phyloP scores from a whole-genome alignment of 2,113 vertebrate genomes.

The Rhizomys pruinosus region DNA sequence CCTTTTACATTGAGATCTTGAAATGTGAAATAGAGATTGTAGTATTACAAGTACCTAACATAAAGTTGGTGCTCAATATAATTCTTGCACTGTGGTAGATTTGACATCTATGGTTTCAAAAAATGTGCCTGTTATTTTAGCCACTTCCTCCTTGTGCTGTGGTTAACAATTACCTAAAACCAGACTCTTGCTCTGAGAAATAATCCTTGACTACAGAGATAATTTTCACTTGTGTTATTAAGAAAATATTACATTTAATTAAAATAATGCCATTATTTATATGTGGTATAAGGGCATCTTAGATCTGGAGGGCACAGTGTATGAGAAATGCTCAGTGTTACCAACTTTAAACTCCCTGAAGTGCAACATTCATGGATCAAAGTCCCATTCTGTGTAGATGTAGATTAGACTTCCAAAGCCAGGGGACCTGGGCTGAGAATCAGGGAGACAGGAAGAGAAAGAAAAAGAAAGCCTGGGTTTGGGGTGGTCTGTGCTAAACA shows the following conservation, averaged over 20 bases:
- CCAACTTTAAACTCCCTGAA: neutral
- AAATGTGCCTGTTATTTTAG: neutral
- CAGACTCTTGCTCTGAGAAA: conserved; percentile 23
- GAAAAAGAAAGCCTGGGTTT: neutral
- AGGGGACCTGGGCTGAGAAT: neutral
- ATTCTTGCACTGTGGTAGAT: neutral
- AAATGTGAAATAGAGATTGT: neutral
- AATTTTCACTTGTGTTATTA: neutral
- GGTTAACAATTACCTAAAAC: neutral
- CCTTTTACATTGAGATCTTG: neutral
- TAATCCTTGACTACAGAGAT: neutral
- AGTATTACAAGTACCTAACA: fast-evolving
- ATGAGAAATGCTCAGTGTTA: neutral
- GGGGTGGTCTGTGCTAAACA: neutral
- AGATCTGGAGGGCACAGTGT: neutral
- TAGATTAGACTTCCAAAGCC: neutral
- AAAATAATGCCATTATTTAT: neutral
- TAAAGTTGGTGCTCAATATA: neutral
- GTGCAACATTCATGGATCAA: neutral
- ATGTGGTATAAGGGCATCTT: neutral
- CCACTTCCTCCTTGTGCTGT: conserved; percentile 24
- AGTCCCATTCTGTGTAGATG: neutral
- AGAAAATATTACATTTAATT: neutral
- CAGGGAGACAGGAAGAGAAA: neutral
- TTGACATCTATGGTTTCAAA: conserved; percentile 19